phyloP scores from a whole-genome alignment of 2,113 vertebrate species.

The Microcebus griseorufus region DNA sequence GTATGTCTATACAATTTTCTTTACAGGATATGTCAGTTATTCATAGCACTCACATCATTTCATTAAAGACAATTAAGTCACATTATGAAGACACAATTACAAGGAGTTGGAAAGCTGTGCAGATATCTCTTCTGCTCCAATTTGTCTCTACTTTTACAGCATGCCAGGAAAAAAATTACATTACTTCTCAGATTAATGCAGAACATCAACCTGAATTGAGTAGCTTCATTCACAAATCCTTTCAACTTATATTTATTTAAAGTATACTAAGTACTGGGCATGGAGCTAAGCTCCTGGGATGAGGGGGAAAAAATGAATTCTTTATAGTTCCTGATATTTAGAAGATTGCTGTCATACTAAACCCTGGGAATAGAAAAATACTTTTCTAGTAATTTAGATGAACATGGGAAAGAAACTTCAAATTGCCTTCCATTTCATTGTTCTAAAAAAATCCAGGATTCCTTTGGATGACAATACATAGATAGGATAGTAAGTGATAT shows the following conservation, averaged over 20 bases:
- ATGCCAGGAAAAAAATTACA: neutral
- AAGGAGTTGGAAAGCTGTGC: slow-evolving; percentile 5
- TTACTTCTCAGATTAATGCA: neutral
- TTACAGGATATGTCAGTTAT: neutral
- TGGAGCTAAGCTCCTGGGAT: neutral
- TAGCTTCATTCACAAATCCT: slow-evolving; percentile 44
- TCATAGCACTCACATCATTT: neutral
- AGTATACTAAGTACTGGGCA: neutral
- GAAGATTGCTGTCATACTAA: neutral
- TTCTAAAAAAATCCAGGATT: neutral
- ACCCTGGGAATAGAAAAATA: neutral
- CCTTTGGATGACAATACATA: neutral
- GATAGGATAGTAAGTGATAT: neutral
- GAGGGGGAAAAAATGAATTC: neutral
- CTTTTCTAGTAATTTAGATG: neutral
- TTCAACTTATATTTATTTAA: slow-evolving; percentile 28
- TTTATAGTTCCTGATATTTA: neutral
- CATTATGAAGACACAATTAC: neutral
- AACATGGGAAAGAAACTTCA: neutral
- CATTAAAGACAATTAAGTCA: slow-evolving; percentile 23
- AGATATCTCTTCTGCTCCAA: neutral
- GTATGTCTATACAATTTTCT: neutral
- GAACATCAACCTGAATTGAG: neutral
- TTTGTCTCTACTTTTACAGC: slow-evolving; percentile 3
- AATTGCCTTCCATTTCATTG: neutral